A percentile compares a stretch with the other conserved stretches of the same genome.
Conservation (phyloP, 2,113 vertebrate species). For the Collichthys lucidus region DNA sequence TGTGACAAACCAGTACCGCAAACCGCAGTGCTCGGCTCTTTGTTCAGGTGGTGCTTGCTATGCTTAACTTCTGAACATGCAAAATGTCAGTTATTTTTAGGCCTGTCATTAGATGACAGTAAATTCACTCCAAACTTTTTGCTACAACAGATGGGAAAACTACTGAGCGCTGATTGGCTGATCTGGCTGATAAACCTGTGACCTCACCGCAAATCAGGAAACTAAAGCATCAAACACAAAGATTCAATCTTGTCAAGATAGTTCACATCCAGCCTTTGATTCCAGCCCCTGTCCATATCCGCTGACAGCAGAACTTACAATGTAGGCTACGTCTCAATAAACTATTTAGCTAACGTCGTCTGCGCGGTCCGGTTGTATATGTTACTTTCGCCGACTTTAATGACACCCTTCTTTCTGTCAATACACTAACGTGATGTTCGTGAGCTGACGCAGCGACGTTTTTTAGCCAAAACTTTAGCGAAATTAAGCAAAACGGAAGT, state of each 20-base stretch:
- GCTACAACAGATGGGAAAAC: background rate
- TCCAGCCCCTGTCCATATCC: background rate
- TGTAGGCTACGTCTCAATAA: too few species aligned
- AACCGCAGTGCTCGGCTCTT: background rate
- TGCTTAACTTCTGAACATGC: background rate
- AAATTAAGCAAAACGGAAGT: background rate
- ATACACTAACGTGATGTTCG: too few species aligned
- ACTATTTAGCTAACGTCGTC: too few species aligned
- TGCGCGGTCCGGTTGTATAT: too few species aligned
- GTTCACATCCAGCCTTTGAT: background rate
- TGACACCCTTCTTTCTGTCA: too few species aligned
- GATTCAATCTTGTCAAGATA: slow-evolving; percentile 12
- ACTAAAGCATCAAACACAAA: slow-evolving; percentile 1
- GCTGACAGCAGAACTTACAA: too few species aligned
- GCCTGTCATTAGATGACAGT: background rate
- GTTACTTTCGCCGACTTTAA: too few species aligned
- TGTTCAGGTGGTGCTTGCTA: background rate
- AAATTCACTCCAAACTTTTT: background rate
- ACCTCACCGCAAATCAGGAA: slow-evolving; percentile 10
- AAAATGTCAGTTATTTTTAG: background rate
- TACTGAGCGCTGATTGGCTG: background rate
- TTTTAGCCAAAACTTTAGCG: too few species aligned
- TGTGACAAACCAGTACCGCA: background rate
- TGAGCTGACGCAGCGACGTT: too few species aligned
- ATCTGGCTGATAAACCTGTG: background rate